Evolutionary conservation across 2,113 vertebrate species (phyloP).

Genomic region (Dicerorhinus sumatrensis): DNA sequence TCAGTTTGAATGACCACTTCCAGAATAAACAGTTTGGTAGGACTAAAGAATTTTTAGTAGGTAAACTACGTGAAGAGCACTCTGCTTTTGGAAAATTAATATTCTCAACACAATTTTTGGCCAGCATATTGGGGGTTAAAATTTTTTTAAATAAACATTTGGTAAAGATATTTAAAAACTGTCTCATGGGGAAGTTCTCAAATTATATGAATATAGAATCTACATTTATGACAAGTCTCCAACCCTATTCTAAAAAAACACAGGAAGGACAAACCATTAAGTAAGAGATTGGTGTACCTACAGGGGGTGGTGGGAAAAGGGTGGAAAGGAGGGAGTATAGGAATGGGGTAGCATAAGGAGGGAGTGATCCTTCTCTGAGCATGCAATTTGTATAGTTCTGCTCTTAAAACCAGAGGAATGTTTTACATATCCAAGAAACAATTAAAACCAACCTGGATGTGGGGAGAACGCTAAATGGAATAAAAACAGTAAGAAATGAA

Average conservation of each 20-base stretch:
- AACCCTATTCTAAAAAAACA: background rate
- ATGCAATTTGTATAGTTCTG: background rate
- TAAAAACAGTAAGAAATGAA: background rate
- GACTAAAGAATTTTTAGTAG: background rate
- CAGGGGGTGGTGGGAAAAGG: background rate
- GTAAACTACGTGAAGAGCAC: background rate
- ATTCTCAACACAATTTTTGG: background rate
- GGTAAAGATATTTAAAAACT: background rate
- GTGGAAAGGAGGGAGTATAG: background rate
- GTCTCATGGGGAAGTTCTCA: background rate
- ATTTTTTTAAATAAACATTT: background rate
- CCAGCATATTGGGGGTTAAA: background rate
- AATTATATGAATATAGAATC: background rate
- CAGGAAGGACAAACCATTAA: background rate
- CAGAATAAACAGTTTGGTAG: background rate
- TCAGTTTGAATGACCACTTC: background rate
- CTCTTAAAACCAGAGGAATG: background rate
- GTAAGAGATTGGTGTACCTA: background rate
- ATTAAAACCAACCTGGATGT: background rate
- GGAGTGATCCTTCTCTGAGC: background rate
- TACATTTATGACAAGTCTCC: background rate
- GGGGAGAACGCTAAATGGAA: background rate
- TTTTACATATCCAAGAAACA: background rate
- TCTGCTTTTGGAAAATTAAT: background rate
- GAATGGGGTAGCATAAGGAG: background rate